Evolutionary conservation across 2,888 invertebrate species (phyloP), one percentile per base, ranked within the genome.

Genomic region (Patella pellucida): DNA sequence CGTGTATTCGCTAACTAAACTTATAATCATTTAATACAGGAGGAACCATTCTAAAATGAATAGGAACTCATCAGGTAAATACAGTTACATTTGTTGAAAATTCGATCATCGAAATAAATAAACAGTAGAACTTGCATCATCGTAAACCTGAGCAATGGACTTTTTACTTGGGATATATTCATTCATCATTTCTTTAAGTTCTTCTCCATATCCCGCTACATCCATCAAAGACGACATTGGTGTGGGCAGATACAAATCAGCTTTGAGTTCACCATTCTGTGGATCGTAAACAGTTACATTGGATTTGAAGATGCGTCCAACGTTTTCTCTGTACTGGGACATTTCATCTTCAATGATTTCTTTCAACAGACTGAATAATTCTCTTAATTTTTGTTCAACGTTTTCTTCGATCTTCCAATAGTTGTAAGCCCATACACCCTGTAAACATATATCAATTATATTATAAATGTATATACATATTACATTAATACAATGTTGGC

Each of bases 201-300:
- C 72, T 15, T 80, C 69, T 9, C 79, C 11, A 71, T 82, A 80
- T 51, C 78, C 75, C 15, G 31, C 67, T 12, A 81, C 11, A 50
- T 81, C 81, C 50, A 85, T 78, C 52, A 88, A 81, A 16, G 83
- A 79, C 41, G 86, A 79, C 73, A 85, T 75, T 7, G 82, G 81
- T 9, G 85, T 73, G 7, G 88, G 87, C 4, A 89, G 77, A 73
- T 83, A 83, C 23, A 89, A 73, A 71, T 88, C 84, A 77, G 87
- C 84, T 70, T 86, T 85, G 71, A 88, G 82, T 54, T 85, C 82
- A n/a, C 89, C 90, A 52, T 83, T 81, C 51, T 84, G 80, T 16
- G 87, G 88, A 75, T 89, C 86, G 79, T 85, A 89, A 12, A 81
- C 81, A 19, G 82, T 56, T 27, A 69, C 71, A 41, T 75, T 75